Evolutionary conservation across 23 tunicate species (phyloP), one percentile per base, ranked within the genome.

Genomic region (Corella eumyota): DNA sequence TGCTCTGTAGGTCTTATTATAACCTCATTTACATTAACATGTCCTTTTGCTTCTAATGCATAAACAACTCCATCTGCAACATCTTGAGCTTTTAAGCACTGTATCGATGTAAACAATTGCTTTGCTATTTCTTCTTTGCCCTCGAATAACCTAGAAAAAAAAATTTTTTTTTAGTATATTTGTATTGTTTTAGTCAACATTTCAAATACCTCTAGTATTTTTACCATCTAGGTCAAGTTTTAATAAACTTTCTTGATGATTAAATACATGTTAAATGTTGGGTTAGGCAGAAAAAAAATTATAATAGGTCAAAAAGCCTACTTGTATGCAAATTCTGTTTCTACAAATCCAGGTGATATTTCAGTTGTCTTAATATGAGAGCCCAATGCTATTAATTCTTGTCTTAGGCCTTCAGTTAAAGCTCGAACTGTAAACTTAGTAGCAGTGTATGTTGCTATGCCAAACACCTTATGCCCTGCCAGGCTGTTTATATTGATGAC

Each of bases 401-500:
- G 33, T 30, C 85, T 74, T 37, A 69, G 29, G 1, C 85, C 85
- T 19, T 77, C 76, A 9, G 67, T 58, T 6, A 77, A 30, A 1
- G 85, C 85, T 1, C 76, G 69, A 0, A 77, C 67, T n/a, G 85
- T 76, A 62, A 37, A 62, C 62, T 79, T 79, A 17, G 88, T 79
- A 5, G 78, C 73, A 34, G 73, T 32, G 4, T 79, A 79, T 21
- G 63, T 51, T 4, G 71, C 63, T 6, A 66, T 23, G 32, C 22
- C 30, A 13, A 35, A 65, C 30, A 79, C 66, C 4, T 61, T 32
- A 44, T 79, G 88, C 6, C 96, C 96, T n/a, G 88, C 66, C 67
- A 83, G 53, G 45, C 86, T 77, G 76, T 87, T 87, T 48, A 87
- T 79, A 52, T 79, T 87, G 65, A 87, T 49, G 17, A 85, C 62